phyloP scores from a whole-genome alignment of 2,888 invertebrate species.

The Lithophane semibrunnea region DNA sequence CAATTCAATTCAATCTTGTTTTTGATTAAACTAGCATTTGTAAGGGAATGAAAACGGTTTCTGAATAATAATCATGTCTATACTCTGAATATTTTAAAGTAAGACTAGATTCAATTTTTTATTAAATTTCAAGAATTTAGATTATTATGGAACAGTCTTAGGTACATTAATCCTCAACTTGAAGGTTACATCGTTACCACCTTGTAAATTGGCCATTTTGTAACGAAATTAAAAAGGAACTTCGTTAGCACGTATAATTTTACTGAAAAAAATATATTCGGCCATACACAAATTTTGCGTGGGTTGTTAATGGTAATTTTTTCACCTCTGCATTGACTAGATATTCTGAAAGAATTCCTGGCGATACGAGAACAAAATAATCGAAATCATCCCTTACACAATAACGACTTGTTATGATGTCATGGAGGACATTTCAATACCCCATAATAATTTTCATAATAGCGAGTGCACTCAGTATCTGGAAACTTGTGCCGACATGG shows the following conservation, averaged over 20 bases:
- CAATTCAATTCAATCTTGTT: slow-evolving; percentile 28
- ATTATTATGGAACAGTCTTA: too few relatives aligned
- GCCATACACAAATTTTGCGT: too few relatives aligned
- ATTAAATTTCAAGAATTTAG: background rate
- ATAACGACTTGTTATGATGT: too few relatives aligned
- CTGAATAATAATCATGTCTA: background rate
- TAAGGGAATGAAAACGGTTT: background rate
- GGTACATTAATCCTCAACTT: too few relatives aligned
- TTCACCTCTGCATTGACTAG: background rate
- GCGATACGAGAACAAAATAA: background rate
- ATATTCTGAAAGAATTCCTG: background rate
- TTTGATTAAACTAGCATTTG: slow-evolving; percentile 21
- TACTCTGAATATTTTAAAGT: background rate
- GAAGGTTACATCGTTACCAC: too few relatives aligned
- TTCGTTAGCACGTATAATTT: too few relatives aligned
- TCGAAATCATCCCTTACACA: background rate
- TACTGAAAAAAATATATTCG: too few relatives aligned
- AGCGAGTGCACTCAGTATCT: slow-evolving; percentile 36
- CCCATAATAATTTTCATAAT: slow-evolving; percentile 38
- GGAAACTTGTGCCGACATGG: slow-evolving; percentile 14
- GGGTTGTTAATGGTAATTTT: background rate
- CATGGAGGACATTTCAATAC: slow-evolving; percentile 7
- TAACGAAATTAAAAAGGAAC: too few relatives aligned
- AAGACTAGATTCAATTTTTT: background rate
- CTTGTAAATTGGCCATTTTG: too few relatives aligned